Base-by-base conservation (phyloP, 2,888 invertebrate genomes). In the Anagyrus pseudococci region DNA sequence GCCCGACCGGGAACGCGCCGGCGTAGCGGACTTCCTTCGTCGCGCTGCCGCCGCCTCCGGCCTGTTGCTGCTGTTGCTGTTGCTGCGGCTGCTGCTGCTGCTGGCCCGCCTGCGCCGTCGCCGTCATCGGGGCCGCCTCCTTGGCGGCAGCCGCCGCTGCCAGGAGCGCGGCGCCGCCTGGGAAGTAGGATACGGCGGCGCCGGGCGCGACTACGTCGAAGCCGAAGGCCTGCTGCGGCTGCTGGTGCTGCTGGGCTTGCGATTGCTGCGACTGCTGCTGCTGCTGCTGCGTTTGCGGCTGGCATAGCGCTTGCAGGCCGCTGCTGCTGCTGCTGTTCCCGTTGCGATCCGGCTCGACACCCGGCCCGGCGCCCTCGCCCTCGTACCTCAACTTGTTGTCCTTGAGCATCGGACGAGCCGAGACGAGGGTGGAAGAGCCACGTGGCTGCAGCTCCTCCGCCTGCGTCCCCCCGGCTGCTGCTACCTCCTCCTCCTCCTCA, bases 1-100 rank as follows among this genome's bases (percentile, higher is more conserved):
- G 8, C 6, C 6, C 41, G 7, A 13, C 41, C 41, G 41, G 41
- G 41, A 41, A 17, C n/a, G 22, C 44, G 2, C 46, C 46, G 58
- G 84, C 84, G 76, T 85, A 85, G 72, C 85, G 84, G 62, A 85
- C 85, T 77, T 85, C 85, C 77, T 86, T 85, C 73, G 80, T 68
- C 72, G 73, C 73, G 73, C 81, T 71, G 72, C 76, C 75, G 73
- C 76, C 67, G 72, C 77, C 78, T 59, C 70, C 71, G 72, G 72
- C 74, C 67, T 69, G 77, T 77, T 79, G 83, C 75, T 76, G 76
- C 73, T 75, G 77, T 77, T 71, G 77, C 74, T 68, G 71, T 73
- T 74, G 73, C 81, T 72, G 73, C 77, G 75, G 74, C 77, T 67
- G 72, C 77, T 77, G 62, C 69, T 71, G 56, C 72, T 71, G 70